These are phyloP conservation scores for Hucho hucho DNA, from an alignment of 2,113 vertebrate genomes.

Conservation along the genomic window DNA sequence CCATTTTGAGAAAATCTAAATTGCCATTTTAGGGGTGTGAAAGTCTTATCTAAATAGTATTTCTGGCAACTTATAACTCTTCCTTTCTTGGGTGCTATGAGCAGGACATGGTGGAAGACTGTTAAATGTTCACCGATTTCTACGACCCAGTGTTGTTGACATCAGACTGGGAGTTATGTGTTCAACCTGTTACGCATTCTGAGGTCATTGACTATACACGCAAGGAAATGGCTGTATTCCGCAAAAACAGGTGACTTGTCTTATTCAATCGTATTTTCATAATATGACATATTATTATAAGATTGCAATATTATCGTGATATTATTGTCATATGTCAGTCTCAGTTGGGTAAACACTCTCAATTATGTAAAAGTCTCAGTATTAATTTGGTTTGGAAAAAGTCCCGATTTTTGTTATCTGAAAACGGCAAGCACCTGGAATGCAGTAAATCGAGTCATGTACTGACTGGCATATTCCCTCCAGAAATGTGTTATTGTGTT, in stretches of 20 bases:
- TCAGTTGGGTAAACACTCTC: too few species aligned
- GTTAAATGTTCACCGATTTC: constrained; percentile 10
- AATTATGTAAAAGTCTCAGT: too few species aligned
- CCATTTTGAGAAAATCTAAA: neutral
- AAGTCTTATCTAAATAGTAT: neutral
- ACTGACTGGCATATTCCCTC: too few species aligned
- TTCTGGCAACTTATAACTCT: neutral
- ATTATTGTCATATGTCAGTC: too few species aligned
- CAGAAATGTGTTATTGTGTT: too few species aligned
- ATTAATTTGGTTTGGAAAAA: too few species aligned
- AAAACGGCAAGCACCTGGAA: too few species aligned
- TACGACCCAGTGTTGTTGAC: constrained; percentile 18
- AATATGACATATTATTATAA: neutral
- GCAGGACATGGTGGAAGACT: constrained; percentile 42
- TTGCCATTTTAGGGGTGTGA: neutral
- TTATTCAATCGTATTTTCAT: neutral
- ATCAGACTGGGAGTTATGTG: constrained; percentile 31
- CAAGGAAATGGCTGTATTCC: constrained; percentile 54
- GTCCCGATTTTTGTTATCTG: too few species aligned
- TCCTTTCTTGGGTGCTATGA: neutral
- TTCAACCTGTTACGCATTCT: constrained; percentile 24
- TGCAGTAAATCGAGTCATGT: too few species aligned
- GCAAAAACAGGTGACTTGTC: constrained; percentile 56
- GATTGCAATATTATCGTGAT: too few species aligned
- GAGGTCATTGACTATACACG: constrained; percentile 22